A percentile compares a stretch with the other conserved stretches of the same genome.
These are phyloP conservation scores for Crax fasciolata DNA, from an alignment of 2,797 vertebrate species.

Conservation along the genomic window DNA sequence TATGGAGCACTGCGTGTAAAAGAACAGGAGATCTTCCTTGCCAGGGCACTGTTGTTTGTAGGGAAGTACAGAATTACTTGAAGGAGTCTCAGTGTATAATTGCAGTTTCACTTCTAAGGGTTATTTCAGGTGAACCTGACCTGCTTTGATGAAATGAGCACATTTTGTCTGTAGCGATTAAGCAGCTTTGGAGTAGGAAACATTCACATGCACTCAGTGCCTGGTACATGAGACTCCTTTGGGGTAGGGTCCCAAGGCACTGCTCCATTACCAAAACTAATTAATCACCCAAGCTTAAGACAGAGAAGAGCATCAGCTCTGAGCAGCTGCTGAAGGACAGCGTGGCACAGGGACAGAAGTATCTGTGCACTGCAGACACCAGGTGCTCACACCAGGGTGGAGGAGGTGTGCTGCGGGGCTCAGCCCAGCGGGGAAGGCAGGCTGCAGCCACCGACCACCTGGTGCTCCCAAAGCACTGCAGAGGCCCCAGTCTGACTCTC, in stretches of 20 bases:
- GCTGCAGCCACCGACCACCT: not conserved
- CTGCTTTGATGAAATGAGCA: conserved; percentile 68
- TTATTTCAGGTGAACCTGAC: conserved; percentile 69
- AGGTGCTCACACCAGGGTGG: not conserved
- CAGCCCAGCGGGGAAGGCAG: not conserved
- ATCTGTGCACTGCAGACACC: too few species aligned
- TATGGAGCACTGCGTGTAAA: not conserved
- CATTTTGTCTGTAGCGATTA: conserved; percentile 48
- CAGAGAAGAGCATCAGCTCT: not conserved
- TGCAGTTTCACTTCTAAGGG: conserved; percentile 30
- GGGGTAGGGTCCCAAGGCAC: conserved; percentile 42
- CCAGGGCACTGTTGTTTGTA: not conserved
- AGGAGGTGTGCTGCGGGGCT: too few species aligned
- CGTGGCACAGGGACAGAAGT: not conserved
- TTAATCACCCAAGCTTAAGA: conserved; percentile 36
- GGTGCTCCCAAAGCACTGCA: not conserved
- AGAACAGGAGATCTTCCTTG: not conserved
- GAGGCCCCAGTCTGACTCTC: too few species aligned
- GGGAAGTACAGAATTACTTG: not conserved
- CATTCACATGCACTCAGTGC: not conserved
- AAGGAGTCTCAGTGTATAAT: not conserved
- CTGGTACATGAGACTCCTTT: not conserved
- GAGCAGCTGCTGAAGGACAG: not conserved
- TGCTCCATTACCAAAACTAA: conserved; percentile 55
- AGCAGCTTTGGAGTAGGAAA: conserved; percentile 21